Base-by-base conservation (phyloP, 2,888 invertebrate species). In the Xestia c-nigrum region DNA sequence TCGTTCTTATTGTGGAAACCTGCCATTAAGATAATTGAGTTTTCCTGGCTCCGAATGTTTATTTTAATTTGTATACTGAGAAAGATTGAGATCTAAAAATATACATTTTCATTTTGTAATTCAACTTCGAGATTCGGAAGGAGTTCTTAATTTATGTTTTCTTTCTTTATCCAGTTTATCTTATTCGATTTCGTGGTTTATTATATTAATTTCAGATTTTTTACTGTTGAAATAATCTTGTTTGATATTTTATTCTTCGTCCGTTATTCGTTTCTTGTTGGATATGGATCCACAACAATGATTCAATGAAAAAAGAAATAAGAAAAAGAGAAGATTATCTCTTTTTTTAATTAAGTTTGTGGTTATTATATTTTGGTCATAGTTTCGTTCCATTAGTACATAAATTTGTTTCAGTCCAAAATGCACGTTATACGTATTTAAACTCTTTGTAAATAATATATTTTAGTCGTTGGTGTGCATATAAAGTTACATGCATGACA, bases 111-210 rank as follows among this genome's bases (percentile, higher is more conserved):
- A 63, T 77, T 52, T 40, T 31, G 38, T 31, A 10, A 40, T 2
- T n/a, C 61, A 63, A 80, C 31, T 80, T 55, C 46, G 14, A n/a
- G 46, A 63, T 72, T 55, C 59, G 46, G 24, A 21, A 72, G 24
- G 38, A 52, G n/a, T 47, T 50, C n/a, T 16, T 47, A 21, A 55
- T 57, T 64, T 50, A 47, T 6, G 47, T 80, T 50, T 16, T 38
- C 72, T 40, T 55, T 31, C 14, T 31, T 72, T 40, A 47, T 55
- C 10, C 14, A 47, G 19, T 72, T 77, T 40, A 63, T 63, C 24
- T 19, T n/a, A 12, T 43, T 19, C 5, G 19, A 50, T 50, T 80
- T n/a, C 19, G 31, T 24, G 21, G 14, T 4, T 74, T 69, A 55
- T 43, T 31, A 72, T 7, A 12, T 24, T 43, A n/a, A 65, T 61